phyloP scores from a whole-genome alignment of 2,113 vertebrate species.

The Embiotoca jacksoni region DNA sequence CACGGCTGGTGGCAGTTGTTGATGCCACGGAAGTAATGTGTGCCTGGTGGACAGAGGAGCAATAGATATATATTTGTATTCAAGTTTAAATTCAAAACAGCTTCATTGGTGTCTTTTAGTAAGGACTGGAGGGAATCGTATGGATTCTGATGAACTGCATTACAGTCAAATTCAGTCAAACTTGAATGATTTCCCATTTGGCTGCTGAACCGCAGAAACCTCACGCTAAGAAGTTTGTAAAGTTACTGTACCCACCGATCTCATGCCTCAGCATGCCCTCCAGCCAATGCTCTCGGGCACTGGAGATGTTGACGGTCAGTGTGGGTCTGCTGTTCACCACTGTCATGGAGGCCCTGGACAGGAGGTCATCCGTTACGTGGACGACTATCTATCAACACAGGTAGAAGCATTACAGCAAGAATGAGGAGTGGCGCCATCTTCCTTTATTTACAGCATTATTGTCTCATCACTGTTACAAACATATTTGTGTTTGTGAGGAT shows the following conservation, averaged over 20 bases:
- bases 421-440: too few relatives aligned
- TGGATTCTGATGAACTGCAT: too few relatives aligned
- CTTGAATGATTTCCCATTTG: not conserved
- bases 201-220: not conserved
- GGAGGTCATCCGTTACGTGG: conserved; percentile 92
- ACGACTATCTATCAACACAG: conserved; percentile 89
- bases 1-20: conserved; percentile 95
- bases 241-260: conserved; percentile 84
- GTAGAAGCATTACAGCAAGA: not conserved
- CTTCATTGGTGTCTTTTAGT: not conserved
- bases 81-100: not conserved
- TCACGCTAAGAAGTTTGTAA: not conserved
- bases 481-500: too few relatives aligned
- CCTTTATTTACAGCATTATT: too few relatives aligned
- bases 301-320: conserved; percentile 91
- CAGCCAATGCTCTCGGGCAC: conserved; percentile 93
- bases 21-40: conserved; percentile 93
- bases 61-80: not conserved
- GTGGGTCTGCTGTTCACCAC: conserved; percentile 93
- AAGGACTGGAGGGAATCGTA: not conserved
- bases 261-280: conserved; percentile 96
- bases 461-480: too few relatives aligned
- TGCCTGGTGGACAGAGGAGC: conserved; percentile 82
- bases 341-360: conserved; percentile 97
- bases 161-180: too few relatives aligned